A percentile compares a stretch with the other conserved stretches of the same genome.
phyloP scores from a whole-genome alignment of 2,797 vertebrate genomes.

The Acrocephalus scirpaceus region DNA sequence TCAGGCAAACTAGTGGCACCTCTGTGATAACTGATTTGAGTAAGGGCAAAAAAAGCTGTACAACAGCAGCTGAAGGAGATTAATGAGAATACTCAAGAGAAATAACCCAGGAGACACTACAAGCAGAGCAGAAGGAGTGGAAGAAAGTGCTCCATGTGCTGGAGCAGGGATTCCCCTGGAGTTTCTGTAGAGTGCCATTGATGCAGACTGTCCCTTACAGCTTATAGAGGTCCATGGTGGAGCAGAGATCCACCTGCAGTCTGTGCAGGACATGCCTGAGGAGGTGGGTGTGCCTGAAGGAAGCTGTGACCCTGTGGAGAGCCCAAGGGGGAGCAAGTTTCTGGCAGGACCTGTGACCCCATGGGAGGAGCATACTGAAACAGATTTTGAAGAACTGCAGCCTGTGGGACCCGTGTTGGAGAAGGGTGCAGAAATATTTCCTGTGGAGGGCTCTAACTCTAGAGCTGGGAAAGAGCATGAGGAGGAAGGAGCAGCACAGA shows the following conservation, averaged over 20 bases:
- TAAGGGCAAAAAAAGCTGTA: neutral
- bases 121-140: neutral
- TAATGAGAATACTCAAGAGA: neutral
- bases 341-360: neutral
- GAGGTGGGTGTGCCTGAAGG: neutral
- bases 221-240: neutral
- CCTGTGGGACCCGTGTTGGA: accelerated
- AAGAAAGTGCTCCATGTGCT: neutral
- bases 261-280: neutral
- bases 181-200: neutral
- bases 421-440: neutral
- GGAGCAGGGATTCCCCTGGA: neutral
- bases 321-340: neutral
- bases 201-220: neutral
- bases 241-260: neutral
- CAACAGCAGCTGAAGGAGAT: neutral
- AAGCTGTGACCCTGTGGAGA: accelerated
- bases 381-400: neutral
- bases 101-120: neutral
- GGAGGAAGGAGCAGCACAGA: neutral
- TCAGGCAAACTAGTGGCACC: neutral
- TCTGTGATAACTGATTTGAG: neutral
- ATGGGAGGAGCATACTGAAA: neutral
- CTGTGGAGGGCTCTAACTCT: neutral
- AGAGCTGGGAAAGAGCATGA: neutral